phyloP scores from a whole-genome alignment of 2,888 invertebrate species.

The Hydriomena furcata region DNA sequence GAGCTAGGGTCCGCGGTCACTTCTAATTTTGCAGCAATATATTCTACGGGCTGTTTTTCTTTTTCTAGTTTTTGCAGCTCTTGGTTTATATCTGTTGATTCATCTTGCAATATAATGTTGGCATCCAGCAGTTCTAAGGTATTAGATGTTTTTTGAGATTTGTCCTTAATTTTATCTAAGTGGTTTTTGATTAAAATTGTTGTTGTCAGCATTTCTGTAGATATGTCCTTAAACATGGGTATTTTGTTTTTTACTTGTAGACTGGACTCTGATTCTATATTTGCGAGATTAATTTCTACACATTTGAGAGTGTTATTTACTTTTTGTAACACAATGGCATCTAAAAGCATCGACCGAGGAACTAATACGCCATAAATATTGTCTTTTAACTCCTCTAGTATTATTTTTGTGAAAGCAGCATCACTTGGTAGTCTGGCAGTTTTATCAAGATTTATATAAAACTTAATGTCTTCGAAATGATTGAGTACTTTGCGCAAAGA shows the following conservation, averaged over 20 bases:
- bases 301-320: constrained; percentile 39
- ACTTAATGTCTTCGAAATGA: constrained; percentile 77
- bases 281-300: constrained; percentile 42
- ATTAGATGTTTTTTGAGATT: neutral
- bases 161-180: constrained; percentile 15
- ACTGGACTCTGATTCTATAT: constrained; percentile 53
- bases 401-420: constrained; percentile 68
- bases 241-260: constrained; percentile 74
- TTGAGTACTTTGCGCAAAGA: constrained; percentile 64
- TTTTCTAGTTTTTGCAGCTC: neutral
- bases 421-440: constrained; percentile 74
- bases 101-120: neutral
- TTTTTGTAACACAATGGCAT: constrained; percentile 33
- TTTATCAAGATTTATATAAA: constrained; percentile 76
- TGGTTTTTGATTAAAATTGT: constrained; percentile 38
- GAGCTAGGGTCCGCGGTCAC: neutral
- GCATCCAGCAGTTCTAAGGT: neutral
- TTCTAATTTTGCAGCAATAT: neutral
- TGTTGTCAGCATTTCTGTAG: constrained; percentile 43
- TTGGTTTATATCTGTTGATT: neutral
- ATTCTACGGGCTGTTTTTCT: neutral
- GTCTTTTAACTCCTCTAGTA: constrained; percentile 59
- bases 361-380: constrained; percentile 47
- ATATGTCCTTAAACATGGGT: constrained; percentile 64
- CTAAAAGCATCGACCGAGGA: constrained; percentile 35